Evolutionary conservation across 2,797 vertebrate genomes (phyloP), one percentile per base, ranked within the genome.

Genomic region (Brachyrhaphis roseni): DNA sequence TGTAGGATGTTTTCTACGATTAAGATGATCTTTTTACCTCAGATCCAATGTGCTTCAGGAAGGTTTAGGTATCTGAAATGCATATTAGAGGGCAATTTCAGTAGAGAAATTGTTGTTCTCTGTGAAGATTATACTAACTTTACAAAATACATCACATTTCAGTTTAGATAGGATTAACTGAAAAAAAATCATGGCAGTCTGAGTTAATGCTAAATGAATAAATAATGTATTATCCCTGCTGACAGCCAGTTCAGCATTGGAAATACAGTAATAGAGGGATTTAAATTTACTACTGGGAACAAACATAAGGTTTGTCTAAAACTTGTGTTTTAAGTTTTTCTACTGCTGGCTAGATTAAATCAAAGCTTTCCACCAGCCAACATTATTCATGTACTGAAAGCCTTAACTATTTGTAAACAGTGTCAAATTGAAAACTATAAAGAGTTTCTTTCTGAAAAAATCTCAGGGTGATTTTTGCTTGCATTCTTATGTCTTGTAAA

Each of bases 1-100:
- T 80, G 73, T 62, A 47, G 84, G 82, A 87, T 81, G 86, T 77
- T 68, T 81, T 55, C 8, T 75, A 31, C 34, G 81, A 89, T 87
- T 83, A 79, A 75, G 41, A 7, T 80, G 77, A 82, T 79, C 78
- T 53, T 78, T 43, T 64, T 51, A 1, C 10, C 2, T 66, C 23
- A 76, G 64, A 5, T 51, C 55, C 26, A 41, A 59, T 5, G 26
- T 57, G 51, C 23, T 53, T 57, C 6, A 43, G 39, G 34, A 53
- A 57, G 26, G 55, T 59, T 75, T 75, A 45, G 45, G 41, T 20
- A 62, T 20, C 6, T 18, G 4, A 26, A 26, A 73, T 31, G 12
- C 34, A 53, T 41, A 2, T 51, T 23, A 1, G 6, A 51, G 20
- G 49, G 49, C 49, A 51, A 20, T 57, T 57, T 57, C 2, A n/a